Evolutionary conservation across 1,140 invertebrate species (phyloP), one percentile per base, ranked within the genome.

Genomic region (Armadillidium nasatum): DNA sequence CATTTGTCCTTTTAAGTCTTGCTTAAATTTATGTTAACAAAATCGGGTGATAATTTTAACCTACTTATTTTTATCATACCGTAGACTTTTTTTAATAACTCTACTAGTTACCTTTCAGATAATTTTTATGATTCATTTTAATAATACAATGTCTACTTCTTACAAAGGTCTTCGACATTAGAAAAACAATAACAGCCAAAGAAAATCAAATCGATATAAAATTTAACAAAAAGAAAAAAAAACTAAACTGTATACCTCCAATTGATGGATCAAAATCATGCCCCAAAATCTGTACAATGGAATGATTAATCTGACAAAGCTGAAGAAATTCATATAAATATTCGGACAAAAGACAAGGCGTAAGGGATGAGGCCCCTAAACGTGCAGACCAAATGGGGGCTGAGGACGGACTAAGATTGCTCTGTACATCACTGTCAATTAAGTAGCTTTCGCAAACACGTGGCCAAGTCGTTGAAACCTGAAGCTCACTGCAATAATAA

Each of bases 391-490:
- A 97, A 77, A 90, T 88, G 0, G 92, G 91, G 33, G 96, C 94
- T 82, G 92, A 88, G 33, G 91, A 85, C 10, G 95, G 94, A 83
- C 95, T 90, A 81, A 98, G 90, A 86, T 97, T 93, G 54, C 91
- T 92, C 83, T 94, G 94, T 75, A 88, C 89, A 83, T 94, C 90
- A 80, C 91, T 93, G 83, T 98, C 96, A 0, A 95, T 90, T 44
- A 97, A 90, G 44, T 93, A 89, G 84, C 93, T 91, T 83, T 97
- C 95, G 4, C 90, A 89, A 70, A 97, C 86, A 83, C 90, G 88
- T 3, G 91, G 91, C 96, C 96, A 98, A 10, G 91, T 92, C n/a
- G 92, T 90, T 83, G 91, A 91, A 4, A 97, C 84, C 77, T 91
- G 87, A 43, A 96, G 86, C 84, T 92, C 89, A 69, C 90, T 91